These are phyloP conservation scores for Cotesia glomerata DNA, from an alignment of 1,140 invertebrate genomes.

Conservation along the genomic window DNA sequence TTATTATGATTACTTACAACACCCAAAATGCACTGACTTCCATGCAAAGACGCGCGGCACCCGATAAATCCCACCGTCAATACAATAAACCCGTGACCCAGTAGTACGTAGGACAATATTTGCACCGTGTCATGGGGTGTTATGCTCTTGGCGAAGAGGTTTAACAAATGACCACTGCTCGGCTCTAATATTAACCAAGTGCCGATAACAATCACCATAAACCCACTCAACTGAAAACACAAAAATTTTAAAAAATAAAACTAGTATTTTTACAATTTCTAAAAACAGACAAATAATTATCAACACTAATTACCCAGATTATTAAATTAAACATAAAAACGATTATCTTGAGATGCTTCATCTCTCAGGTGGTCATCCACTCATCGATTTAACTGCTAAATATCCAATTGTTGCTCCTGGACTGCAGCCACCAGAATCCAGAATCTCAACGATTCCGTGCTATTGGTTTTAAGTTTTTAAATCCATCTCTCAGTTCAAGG, in stretches of 20 bases:
- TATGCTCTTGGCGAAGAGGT: conserved; percentile 56
- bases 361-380: conserved; percentile 29
- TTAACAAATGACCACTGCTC: conserved; percentile 60
- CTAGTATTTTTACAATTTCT: neutral
- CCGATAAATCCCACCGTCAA: conserved; percentile 65
- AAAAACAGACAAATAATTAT: neutral
- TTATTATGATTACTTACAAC: conserved; percentile 55
- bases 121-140: conserved; percentile 57
- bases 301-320: conserved; percentile 63
- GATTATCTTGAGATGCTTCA: conserved; percentile 62
- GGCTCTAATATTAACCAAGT: conserved; percentile 62
- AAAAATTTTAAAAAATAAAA: neutral
- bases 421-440: no score
- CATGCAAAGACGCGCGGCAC: conserved; percentile 63
- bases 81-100: conserved; percentile 62
- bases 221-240: conserved; percentile 59
- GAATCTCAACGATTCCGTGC: no score
- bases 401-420: no score
- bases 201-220: conserved; percentile 61
- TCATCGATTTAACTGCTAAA: neutral
- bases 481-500: no score
- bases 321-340: conserved; percentile 64
- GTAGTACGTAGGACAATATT: conserved; percentile 59
- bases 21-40: conserved; percentile 62
- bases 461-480: no score